A percentile compares a stretch with the other conserved stretches of the same genome.
Conservation (phyloP, 2,797 vertebrate genomes). For the Gymnocypris eckloni region DNA sequence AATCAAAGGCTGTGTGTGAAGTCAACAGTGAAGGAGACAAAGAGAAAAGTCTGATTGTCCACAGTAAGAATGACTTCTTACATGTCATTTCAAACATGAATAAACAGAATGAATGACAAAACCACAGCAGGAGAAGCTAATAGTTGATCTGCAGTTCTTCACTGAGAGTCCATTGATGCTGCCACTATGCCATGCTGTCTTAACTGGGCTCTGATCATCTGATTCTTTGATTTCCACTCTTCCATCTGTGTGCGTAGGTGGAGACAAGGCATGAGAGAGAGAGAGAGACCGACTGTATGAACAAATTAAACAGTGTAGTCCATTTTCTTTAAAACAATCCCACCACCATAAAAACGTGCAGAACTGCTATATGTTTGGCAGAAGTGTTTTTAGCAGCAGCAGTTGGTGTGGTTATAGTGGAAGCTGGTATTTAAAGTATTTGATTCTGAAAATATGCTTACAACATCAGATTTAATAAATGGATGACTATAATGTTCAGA, state of each 20-base stretch:
- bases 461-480: not conserved
- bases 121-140: not conserved
- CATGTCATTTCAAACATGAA: not conserved
- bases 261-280: not conserved
- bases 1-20: constrained; percentile 5
- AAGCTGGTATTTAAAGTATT: not conserved
- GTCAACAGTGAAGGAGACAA: not conserved
- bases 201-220: constrained; percentile 79
- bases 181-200: constrained; percentile 79
- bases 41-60: not conserved
- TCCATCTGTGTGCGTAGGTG: constrained; percentile 71
- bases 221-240: constrained; percentile 84
- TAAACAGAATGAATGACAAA: constrained; percentile 5
- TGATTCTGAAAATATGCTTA: not conserved
- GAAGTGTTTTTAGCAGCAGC: not conserved
- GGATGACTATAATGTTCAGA: not conserved
- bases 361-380: not conserved
- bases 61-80: not conserved
- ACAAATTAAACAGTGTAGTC: not conserved
- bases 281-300: not conserved
- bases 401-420: not conserved
- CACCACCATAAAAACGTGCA: not conserved
- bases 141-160: constrained; percentile 54
- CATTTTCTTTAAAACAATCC: not conserved
- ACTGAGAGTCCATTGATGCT: constrained; percentile 77